Evolutionary conservation across 2,888 invertebrate genomes (phyloP).

Genomic region (Cacoxenus indagator): DNA sequence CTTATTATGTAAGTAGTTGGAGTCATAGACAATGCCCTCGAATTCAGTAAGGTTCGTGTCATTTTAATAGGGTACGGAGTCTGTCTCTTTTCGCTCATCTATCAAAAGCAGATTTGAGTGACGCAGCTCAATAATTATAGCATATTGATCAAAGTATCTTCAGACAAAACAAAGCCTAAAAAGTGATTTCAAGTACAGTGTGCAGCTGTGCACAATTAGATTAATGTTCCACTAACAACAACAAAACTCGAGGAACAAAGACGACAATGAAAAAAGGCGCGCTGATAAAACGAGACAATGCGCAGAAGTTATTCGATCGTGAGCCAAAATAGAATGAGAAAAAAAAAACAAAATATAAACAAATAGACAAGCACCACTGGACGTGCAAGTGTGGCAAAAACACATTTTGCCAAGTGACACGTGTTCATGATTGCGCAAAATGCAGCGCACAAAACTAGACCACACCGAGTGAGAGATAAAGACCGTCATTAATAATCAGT

Average conservation of each 20-base stretch:
- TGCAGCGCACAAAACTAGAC: no score
- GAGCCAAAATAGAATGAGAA: constrained; percentile 31
- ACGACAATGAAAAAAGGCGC: constrained; percentile 1
- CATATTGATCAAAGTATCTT: constrained; percentile 4
- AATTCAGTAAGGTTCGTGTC: no score
- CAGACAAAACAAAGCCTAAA: constrained; percentile 15
- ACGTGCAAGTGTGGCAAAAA: constrained; percentile 51
- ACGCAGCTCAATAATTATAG: background rate
- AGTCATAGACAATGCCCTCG: no score
- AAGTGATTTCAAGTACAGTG: constrained; percentile 49
- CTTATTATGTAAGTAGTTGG: no score
- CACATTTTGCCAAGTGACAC: constrained; percentile 53
- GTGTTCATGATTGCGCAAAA: constrained; percentile 41
- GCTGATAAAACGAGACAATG: constrained; percentile 10
- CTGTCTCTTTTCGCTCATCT: no score
- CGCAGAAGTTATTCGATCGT: constrained; percentile 12
- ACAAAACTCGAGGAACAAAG: background rate
- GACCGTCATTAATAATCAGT: no score
- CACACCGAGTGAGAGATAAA: no score
- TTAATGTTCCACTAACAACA: constrained; percentile 48
- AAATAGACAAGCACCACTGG: constrained; percentile 35
- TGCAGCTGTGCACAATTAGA: constrained; percentile 56
- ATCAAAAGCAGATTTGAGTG: no score
- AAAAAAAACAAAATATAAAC: constrained; percentile 37
- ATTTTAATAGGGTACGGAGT: no score